Conservation (phyloP, 2,888 invertebrate species). For the Diarsia mendica region DNA sequence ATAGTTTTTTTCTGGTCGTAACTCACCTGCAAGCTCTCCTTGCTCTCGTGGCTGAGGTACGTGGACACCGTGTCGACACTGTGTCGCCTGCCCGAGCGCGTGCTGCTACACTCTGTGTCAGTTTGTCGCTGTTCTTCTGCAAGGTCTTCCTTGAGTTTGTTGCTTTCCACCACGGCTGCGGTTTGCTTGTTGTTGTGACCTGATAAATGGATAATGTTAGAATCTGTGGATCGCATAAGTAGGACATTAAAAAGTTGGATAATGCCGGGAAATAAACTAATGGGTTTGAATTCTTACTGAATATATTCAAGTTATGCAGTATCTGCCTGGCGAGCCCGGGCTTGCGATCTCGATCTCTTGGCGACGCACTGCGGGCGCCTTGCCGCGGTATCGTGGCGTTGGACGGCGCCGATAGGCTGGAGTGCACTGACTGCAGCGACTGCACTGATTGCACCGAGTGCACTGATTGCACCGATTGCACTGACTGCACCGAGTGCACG, state of each 20-base stretch:
- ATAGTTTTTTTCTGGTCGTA: not conserved
- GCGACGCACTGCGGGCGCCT: slow-evolving; percentile 80
- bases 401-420: slow-evolving; percentile 53
- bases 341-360: slow-evolving; percentile 81
- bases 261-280: no score
- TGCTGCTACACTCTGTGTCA: slow-evolving; percentile 93
- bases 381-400: slow-evolving; percentile 37
- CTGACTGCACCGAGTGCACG: slow-evolving; percentile 82
- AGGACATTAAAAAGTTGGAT: not conserved
- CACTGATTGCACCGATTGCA: slow-evolving; percentile 69
- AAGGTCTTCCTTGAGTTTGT: slow-evolving; percentile 50
- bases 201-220: slow-evolving; percentile 54
- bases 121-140: slow-evolving; percentile 83
- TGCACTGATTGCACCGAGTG: slow-evolving; percentile 69
- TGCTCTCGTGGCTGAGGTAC: slow-evolving; percentile 96
- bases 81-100: slow-evolving; percentile 94
- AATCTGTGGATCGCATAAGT: not conserved
- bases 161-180: slow-evolving; percentile 27
- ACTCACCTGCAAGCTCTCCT: slow-evolving; percentile 90
- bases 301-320: slow-evolving; percentile 95
- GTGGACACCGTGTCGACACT: slow-evolving; percentile 97
- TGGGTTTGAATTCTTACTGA: slow-evolving; percentile 86
- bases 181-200: slow-evolving; percentile 81
- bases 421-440: slow-evolving; percentile 62
- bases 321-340: slow-evolving; percentile 93